phyloP scores from a whole-genome alignment of 1,140 invertebrate genomes.

The Cyrtorhinus lividipennis region DNA sequence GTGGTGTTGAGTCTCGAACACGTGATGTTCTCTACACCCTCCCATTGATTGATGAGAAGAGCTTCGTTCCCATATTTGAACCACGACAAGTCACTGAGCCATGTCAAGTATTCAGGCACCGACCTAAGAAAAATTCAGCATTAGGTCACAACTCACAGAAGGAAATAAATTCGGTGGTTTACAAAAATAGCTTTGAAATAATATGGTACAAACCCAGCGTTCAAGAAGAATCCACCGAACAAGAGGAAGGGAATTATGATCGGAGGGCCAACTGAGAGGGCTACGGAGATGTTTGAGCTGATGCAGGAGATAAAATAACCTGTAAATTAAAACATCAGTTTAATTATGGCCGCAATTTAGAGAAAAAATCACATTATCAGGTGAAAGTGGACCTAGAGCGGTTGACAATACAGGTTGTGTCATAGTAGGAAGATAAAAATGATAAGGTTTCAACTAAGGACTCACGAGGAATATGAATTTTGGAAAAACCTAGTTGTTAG shows the following conservation, averaged over 20 bases:
- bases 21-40: constrained; percentile 49
- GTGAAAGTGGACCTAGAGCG: too few relatives aligned
- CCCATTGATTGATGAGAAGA: constrained; percentile 87
- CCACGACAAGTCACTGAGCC: constrained; percentile 90
- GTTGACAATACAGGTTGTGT: too few relatives aligned
- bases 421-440: too few relatives aligned
- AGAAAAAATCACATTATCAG: too few relatives aligned
- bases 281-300: constrained; percentile 64
- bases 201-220: constrained; percentile 45
- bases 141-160: too few relatives aligned
- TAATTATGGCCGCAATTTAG: too few relatives aligned
- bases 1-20: constrained; percentile 55
- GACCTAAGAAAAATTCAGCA: constrained; percentile 40
- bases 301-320: constrained; percentile 81
- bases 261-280: constrained; percentile 75
- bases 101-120: constrained; percentile 73
- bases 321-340: constrained; percentile 33
- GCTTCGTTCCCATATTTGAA: constrained; percentile 90
- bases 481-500: too few relatives aligned
- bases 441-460: too few relatives aligned
- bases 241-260: constrained; percentile 83
- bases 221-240: constrained; percentile 92
- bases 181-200: background rate
- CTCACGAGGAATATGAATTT: too few relatives aligned
- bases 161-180: background rate